Percentiles rank a stretch among this genome's conserved stretches.
phyloP scores from a whole-genome alignment of 2,797 vertebrate species.

The Acestrorhynchus altus region DNA sequence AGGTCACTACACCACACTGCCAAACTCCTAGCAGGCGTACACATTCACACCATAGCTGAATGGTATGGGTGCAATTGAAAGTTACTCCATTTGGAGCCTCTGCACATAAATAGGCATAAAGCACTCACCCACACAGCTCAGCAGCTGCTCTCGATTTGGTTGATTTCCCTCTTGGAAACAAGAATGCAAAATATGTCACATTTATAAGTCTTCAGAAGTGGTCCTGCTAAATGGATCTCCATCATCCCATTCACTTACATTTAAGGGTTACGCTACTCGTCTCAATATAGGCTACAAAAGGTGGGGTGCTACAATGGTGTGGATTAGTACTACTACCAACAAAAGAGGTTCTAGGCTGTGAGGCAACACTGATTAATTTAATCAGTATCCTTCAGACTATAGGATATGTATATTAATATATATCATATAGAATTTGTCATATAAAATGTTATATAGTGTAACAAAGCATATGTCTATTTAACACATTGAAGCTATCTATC shows the following conservation, averaged over 20 bases:
- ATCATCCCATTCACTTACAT: constrained; percentile 41
- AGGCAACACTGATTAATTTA: background rate
- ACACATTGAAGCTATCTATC: too few species aligned
- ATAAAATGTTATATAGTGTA: too few species aligned
- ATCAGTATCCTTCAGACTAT: too few species aligned
- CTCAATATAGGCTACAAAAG: background rate
- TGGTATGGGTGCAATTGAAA: constrained; percentile 21
- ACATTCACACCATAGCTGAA: constrained; percentile 24
- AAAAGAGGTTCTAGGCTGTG: background rate
- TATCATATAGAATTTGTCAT: too few species aligned
- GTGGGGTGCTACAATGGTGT: background rate
- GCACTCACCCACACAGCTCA: constrained; percentile 73
- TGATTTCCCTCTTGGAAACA: constrained; percentile 71
- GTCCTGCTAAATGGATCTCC: constrained; percentile 36
- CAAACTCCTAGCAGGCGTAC: constrained; percentile 23
- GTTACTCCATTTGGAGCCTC: constrained; percentile 38
- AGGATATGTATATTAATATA: too few species aligned
- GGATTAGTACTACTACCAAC: background rate
- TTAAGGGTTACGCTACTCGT: constrained; percentile 20
- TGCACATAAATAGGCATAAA: constrained; percentile 81
- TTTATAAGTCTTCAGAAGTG: constrained; percentile 52
- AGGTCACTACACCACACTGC: constrained; percentile 5
- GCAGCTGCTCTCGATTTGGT: constrained; percentile 72
- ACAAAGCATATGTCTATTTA: too few species aligned
- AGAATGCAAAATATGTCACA: constrained; percentile 45